Percentiles rank a stretch among this genome's conserved stretches.
phyloP scores from a whole-genome alignment of 2,888 invertebrate genomes.

The Cerastis rubricosa region DNA sequence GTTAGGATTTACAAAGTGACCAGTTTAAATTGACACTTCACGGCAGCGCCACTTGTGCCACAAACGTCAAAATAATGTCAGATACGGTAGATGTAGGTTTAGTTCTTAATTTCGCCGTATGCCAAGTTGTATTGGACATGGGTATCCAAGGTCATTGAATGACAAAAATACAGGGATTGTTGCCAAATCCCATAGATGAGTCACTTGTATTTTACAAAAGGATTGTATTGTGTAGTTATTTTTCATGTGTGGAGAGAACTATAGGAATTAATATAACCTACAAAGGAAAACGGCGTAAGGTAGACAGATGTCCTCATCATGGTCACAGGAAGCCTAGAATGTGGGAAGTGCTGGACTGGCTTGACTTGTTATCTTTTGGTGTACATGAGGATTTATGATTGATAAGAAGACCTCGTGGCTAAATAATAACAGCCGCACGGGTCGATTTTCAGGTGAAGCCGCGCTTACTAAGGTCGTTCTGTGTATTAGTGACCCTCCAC shows the following conservation, averaged over 20 bases:
- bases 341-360: no score
- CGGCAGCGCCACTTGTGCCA: conserved; percentile 8
- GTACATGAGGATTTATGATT: no score
- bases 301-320: neutral
- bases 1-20: conserved; percentile 29
- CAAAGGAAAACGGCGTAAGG: neutral
- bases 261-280: neutral
- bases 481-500: no score
- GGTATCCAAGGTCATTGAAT: conserved; percentile 55
- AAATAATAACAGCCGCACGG: no score
- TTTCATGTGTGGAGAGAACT: conserved; percentile 15
- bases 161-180: conserved; percentile 52
- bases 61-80: conserved; percentile 1
- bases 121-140: conserved; percentile 9
- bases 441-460: no score
- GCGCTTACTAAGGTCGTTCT: no score
- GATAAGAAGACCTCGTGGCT: no score
- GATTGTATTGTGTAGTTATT: conserved; percentile 32
- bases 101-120: conserved; percentile 1
- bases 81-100: neutral
- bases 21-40: neutral
- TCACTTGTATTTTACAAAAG: conserved; percentile 26
- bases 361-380: no score
- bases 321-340: neutral
- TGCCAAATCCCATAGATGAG: conserved; percentile 56